Conservation (phyloP, 1,140 invertebrate genomes). For the Copidosoma floridanum region DNA sequence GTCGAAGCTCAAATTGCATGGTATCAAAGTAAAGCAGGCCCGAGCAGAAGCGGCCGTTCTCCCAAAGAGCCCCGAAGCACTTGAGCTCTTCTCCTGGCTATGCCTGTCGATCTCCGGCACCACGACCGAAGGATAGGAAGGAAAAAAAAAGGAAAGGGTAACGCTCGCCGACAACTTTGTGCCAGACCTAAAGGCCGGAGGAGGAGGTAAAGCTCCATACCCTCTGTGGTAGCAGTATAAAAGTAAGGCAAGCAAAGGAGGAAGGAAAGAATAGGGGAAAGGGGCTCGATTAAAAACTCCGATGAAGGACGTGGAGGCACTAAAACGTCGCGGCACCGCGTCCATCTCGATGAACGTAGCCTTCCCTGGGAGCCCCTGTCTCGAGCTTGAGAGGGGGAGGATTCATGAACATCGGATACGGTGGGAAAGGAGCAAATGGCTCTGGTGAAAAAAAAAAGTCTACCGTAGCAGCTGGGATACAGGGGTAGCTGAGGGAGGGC, state of each 20-base stretch:
- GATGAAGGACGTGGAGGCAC: conserved; percentile 4
- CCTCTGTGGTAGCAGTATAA: no score
- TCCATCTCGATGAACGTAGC: not conserved
- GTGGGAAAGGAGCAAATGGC: conserved; percentile 33
- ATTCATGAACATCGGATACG: conserved; percentile 43
- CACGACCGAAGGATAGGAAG: not conserved
- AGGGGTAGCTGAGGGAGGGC: not conserved
- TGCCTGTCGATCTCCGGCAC: no score
- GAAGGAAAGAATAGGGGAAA: not conserved
- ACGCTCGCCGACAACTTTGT: not conserved
- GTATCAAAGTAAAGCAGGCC: not conserved
- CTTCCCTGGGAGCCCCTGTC: not conserved
- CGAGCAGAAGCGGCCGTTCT: not conserved
- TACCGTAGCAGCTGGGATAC: no score
- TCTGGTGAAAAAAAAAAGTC: conserved; percentile 30
- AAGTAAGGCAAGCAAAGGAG: not conserved
- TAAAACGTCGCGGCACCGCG: not conserved
- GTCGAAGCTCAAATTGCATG: not conserved
- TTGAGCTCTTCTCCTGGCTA: not conserved
- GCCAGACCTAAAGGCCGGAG: not conserved
- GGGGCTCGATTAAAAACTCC: conserved; percentile 18
- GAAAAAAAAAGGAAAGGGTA: not conserved
- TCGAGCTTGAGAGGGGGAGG: conserved; percentile 8
- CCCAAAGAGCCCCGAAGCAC: not conserved
- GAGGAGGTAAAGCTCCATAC: no score